Evolutionary conservation across 2,888 invertebrate species (phyloP), one percentile per base, ranked within the genome.

Genomic region (Drosophila prolongata): DNA sequence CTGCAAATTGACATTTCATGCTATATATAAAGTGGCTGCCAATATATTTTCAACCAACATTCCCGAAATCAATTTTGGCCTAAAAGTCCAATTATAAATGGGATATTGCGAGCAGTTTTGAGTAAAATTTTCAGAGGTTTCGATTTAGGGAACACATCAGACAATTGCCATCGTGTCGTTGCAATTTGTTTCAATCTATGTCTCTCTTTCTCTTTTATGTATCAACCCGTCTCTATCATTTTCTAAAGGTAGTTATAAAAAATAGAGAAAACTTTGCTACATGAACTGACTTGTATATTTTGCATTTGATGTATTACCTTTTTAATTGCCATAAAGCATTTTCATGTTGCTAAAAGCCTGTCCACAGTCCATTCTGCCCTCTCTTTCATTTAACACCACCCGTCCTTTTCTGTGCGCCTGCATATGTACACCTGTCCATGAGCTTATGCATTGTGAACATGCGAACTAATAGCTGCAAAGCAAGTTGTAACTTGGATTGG

Each of bases 321-420:
- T 84, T 84, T 84, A 79, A 84, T 87, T 78, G 87, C 75, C 78
- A 80, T 79, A 84, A 81, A 84, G 87, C 83, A 87, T 87, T 84
- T 84, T 65, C 84, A 79, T 87, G 87, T 87, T 79, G 78, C 66
- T 78, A 74, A 79, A 86, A 82, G 77, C 79, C 66, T 76, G 76
- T 75, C 61, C 66, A 52, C 57, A 34, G 46, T 56, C 55, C 35
- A 3, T 5, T 16, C 35, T 2, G 16, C 27, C 4, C 19, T 14
- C 49, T 38, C 55, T 47, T 19, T 50, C 16, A n/a, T 1, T 16
- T 4, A 14, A 1, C 1, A 1, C 9, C 8, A 57, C 34, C 58
- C 38, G 30, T 80, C 49, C 52, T 43, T 54, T 46, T 60, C 27
- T 30, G 10, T 56, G 11, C 40, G 44, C 16, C 56, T 38, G 56